Percentiles rank a stretch among this genome's conserved stretches.
Evolutionary conservation across 2,113 vertebrate genomes (phyloP).

Genomic region (Leptosomus discolor): DNA sequence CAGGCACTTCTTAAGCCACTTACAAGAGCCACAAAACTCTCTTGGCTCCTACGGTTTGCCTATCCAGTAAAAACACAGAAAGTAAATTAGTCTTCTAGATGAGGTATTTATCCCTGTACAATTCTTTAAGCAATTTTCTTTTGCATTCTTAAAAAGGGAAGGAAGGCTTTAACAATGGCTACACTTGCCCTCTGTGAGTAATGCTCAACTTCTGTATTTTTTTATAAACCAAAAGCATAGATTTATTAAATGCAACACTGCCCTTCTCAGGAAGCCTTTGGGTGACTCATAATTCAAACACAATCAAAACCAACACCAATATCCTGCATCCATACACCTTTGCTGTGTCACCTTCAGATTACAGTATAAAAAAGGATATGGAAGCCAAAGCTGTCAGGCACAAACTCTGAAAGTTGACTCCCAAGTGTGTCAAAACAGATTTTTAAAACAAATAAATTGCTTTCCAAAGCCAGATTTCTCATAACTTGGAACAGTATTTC

Average conservation of each 20-base stretch:
- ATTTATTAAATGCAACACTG: not conserved
- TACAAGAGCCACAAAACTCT: not conserved
- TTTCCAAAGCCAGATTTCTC: not conserved
- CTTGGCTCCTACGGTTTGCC: not conserved
- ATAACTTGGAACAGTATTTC: not conserved
- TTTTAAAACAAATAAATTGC: not conserved
- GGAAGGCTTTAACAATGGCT: not conserved
- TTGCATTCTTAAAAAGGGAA: not conserved
- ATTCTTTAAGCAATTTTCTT: not conserved
- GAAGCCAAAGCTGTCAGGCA: not conserved
- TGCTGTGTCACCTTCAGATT: conserved; percentile 3
- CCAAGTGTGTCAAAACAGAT: not conserved
- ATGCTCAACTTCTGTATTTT: not conserved
- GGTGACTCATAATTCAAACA: not conserved
- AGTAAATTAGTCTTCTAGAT: not conserved
- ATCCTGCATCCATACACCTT: not conserved
- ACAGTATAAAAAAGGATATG: not conserved
- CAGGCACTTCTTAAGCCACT: not conserved
- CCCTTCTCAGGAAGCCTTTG: not conserved
- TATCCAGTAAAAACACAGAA: not conserved
- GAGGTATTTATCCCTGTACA: not conserved
- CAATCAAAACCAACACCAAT: not conserved
- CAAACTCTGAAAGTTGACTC: not conserved
- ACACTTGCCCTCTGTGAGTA: not conserved
- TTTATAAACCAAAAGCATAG: not conserved